Base-by-base conservation (phyloP, 2,113 vertebrate species). In the Rhineura floridana region DNA sequence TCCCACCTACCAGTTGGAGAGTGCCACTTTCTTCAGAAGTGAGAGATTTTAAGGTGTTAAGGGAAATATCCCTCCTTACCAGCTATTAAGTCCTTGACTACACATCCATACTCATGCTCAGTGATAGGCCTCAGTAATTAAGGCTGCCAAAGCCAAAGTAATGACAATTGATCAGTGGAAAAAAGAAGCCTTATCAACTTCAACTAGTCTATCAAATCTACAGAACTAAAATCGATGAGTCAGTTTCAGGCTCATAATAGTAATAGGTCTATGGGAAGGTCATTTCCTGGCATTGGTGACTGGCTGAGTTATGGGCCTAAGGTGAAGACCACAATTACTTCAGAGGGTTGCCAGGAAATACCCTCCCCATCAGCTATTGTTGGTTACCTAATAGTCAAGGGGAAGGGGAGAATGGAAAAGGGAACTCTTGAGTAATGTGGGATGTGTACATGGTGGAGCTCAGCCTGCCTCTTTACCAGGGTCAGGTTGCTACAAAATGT, bases 291-390 rank as follows among this genome's bases (percentile, higher is more conserved):
- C 36, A 0, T n/a, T 6, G 69, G 90, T 81, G 90, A 88, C 85
- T 93, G 0, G 0, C 88, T 93, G 93, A 94, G 82, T 89, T 91
- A 90, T 83, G 76, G 87, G 75, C 84, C 70, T 76, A 84, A 90
- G 73, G 90, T 91, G 95, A 83, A 76, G 91, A 72, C 86, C 67
- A 93, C 84, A 87, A 90, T 93, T 94, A 94, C 87, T 94, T 77
- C 89, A 90, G 84, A 90, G 93, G 88, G 81, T 91, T 95, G 73
- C 88, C 93, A 94, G 93, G 95, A 94, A 96, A 92, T 94, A 93
- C 91, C 91, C 89, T 93, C 90, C 91, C 91, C 91, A 94, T 84
- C 90, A 87, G 91, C 91, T 94, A 90, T 93, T 93, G 92, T 90
- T 93, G 85, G 92, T 91, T 83, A 91, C 94, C 90, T 95, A 95